These are phyloP conservation scores for Galleria mellonella DNA, from an alignment of 1,140 invertebrate genomes.

Conservation along the genomic window DNA sequence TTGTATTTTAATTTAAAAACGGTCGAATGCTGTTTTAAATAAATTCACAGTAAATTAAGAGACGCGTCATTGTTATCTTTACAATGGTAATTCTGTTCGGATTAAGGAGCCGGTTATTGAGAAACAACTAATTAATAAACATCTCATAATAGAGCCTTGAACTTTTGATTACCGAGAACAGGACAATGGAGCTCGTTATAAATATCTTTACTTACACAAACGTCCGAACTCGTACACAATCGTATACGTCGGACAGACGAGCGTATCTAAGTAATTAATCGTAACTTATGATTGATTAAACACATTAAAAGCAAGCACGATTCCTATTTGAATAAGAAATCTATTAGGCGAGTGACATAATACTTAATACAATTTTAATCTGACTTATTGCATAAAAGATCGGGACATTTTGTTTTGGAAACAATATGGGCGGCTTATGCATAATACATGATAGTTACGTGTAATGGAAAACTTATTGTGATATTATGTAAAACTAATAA, in stretches of 20 bases:
- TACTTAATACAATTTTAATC: constrained; percentile 62
- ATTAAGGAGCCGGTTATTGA: constrained; percentile 50
- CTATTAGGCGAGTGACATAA: constrained; percentile 65
- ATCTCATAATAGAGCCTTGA: constrained; percentile 64
- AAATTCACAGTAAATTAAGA: constrained; percentile 33
- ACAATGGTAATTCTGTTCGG: constrained; percentile 39
- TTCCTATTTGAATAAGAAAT: constrained; percentile 67
- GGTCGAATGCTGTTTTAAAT: constrained; percentile 15
- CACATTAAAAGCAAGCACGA: constrained; percentile 66
- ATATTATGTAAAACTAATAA: constrained; percentile 43
- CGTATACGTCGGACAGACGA: constrained; percentile 34
- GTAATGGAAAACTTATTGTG: constrained; percentile 44
- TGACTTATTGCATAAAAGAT: constrained; percentile 53
- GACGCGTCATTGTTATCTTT: constrained; percentile 50
- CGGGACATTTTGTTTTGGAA: constrained; percentile 46
- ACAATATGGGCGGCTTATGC: constrained; percentile 55
- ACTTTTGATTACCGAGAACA: constrained; percentile 58
- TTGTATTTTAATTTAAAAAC: too few relatives aligned
- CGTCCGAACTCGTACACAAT: constrained; percentile 25
- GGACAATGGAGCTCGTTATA: constrained; percentile 64
- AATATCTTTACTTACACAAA: constrained; percentile 49
- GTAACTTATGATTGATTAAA: constrained; percentile 71
- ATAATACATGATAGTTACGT: constrained; percentile 37
- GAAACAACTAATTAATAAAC: constrained; percentile 66
- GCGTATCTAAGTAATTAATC: constrained; percentile 70